A percentile compares a stretch with the other conserved stretches of the same genome.
These are phyloP conservation scores for Standfussiana lucernea DNA, from an alignment of 2,888 invertebrate genomes.

Conservation along the genomic window DNA sequence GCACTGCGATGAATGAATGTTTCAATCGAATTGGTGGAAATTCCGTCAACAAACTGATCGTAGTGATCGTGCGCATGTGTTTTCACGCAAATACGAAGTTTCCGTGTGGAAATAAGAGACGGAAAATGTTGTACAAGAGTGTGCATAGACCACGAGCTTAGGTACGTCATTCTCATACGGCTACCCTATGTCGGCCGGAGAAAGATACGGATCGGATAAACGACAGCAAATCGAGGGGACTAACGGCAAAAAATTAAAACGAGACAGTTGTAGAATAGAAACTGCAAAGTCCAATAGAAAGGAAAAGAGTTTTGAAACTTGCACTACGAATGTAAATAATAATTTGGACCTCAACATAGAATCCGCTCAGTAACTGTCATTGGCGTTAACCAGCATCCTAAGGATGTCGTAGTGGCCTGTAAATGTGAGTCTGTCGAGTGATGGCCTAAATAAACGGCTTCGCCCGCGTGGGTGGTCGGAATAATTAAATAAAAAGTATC, in stretches of 20 bases:
- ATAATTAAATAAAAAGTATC: no score
- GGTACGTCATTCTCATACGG: background rate
- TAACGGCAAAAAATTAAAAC: background rate
- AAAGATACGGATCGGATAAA: background rate
- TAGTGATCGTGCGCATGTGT: background rate
- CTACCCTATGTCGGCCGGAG: background rate
- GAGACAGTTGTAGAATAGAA: background rate
- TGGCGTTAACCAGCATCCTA: background rate
- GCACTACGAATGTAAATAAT: background rate
- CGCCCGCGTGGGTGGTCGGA: no score
- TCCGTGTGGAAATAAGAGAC: background rate
- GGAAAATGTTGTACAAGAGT: background rate
- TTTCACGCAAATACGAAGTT: background rate
- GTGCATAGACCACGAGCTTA: background rate
- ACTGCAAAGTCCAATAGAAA: background rate
- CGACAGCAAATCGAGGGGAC: background rate
- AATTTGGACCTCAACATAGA: background rate
- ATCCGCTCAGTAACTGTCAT: background rate
- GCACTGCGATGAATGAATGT: background rate
- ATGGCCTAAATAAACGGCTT: no score
- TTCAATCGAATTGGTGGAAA: constrained; percentile 5
- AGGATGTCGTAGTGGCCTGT: background rate
- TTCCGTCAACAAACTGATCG: background rate
- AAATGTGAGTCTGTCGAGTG: no score
- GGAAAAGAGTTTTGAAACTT: background rate